phyloP scores from a whole-genome alignment of 37 sponge, comb jelly and placozoan genomes.

The Spongilla lacustris region DNA sequence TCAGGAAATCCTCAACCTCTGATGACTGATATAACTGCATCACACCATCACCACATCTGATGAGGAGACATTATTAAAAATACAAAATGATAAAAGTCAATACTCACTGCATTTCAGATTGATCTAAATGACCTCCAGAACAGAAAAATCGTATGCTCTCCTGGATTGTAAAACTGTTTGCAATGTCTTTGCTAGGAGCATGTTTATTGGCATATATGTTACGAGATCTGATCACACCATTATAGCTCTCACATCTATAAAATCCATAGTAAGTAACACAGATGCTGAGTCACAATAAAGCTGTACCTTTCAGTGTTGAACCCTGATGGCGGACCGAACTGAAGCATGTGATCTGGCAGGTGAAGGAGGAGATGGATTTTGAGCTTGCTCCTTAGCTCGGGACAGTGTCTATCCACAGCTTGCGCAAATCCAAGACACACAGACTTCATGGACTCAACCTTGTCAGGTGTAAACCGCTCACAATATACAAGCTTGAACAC shows the following conservation, averaged over 20 bases:
- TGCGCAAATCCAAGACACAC: slow-evolving; percentile 26
- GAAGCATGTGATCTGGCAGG: slow-evolving; percentile 31
- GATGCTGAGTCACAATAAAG: not conserved
- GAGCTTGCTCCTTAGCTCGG: slow-evolving; percentile 11
- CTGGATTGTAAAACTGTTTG: slow-evolving; percentile 8
- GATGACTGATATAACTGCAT: not conserved
- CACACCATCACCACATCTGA: slow-evolving; percentile 20
- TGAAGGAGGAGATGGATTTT: slow-evolving; percentile 56
- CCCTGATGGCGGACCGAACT: slow-evolving; percentile 44
- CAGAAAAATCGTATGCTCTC: slow-evolving; percentile 17
- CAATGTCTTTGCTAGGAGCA: slow-evolving; percentile 56
- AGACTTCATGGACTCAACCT: not conserved
- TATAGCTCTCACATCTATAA: slow-evolving; percentile 59
- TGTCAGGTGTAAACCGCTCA: too few relatives aligned
- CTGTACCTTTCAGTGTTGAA: slow-evolving; percentile 61
- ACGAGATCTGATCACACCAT: slow-evolving; percentile 16
- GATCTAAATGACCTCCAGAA: not conserved
- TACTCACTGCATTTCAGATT: too few relatives aligned
- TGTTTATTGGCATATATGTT: slow-evolving; percentile 48
- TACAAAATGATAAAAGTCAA: not conserved
- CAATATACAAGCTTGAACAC: too few relatives aligned
- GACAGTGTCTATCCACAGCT: not conserved
- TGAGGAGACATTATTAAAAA: too few relatives aligned
- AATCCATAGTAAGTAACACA: not conserved
- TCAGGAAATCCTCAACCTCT: slow-evolving; percentile 13